These are phyloP conservation scores for Lytechinus variegatus DNA, from an alignment of 35 echinoderm and acorn worm genomes.

Conservation along the genomic window DNA sequence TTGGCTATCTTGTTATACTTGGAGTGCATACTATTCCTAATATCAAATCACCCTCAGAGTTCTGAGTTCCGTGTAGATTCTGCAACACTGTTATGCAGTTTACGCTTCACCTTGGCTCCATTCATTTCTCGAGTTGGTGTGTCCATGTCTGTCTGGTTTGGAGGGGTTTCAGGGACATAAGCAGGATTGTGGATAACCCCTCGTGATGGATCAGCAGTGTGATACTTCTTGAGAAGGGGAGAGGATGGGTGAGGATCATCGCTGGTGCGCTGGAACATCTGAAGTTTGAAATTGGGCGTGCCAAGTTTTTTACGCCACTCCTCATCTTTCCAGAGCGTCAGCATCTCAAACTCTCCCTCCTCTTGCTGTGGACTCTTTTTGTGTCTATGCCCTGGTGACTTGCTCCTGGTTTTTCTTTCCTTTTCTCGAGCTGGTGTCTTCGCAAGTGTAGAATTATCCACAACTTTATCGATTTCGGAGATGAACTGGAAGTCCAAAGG, in stretches of 20 bases:
- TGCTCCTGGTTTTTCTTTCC: not conserved
- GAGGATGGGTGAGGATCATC: constrained; percentile 66
- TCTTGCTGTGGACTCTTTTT: not conserved
- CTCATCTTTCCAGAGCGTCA: constrained; percentile 31
- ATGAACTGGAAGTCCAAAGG: not conserved
- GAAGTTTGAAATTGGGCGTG: constrained; percentile 58
- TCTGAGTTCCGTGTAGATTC: too few species aligned
- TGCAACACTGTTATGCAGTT: constrained; percentile 7
- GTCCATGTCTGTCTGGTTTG: not conserved
- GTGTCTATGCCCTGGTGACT: not conserved
- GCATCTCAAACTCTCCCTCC: constrained; percentile 49
- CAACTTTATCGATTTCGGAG: not conserved
- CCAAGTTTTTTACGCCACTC: constrained; percentile 50
- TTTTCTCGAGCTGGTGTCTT: not conserved
- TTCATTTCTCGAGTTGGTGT: not conserved
- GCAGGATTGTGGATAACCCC: constrained; percentile 49
- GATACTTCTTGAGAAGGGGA: constrained; percentile 22
- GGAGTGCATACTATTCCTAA: not conserved
- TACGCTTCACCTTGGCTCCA: constrained; percentile 34
- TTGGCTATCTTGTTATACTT: constrained; percentile 9
- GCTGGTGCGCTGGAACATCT: constrained; percentile 71
- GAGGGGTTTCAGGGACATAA: constrained; percentile 57
- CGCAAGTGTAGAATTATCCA: not conserved
- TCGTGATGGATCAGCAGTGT: not conserved
- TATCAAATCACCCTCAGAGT: not conserved